phyloP scores from a whole-genome alignment of 1,140 invertebrate genomes.

The Anagrus nilaparvatae region DNA sequence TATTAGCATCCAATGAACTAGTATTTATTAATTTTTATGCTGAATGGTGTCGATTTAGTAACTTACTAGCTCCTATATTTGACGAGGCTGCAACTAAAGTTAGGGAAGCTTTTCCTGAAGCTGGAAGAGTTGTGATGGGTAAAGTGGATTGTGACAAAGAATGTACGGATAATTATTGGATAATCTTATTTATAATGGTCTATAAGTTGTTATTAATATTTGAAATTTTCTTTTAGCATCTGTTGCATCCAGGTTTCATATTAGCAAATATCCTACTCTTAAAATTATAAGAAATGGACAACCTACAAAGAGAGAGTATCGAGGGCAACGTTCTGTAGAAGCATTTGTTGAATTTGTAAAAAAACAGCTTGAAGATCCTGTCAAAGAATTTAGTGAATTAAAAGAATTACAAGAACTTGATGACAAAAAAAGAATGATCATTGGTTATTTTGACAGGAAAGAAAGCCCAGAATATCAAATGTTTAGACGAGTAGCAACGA shows the following conservation, averaged over 20 bases:
- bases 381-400: slow-evolving; percentile 65
- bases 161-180: slow-evolving; percentile 45
- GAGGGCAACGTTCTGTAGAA: slow-evolving; percentile 71
- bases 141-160: slow-evolving; percentile 96
- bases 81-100: slow-evolving; percentile 91
- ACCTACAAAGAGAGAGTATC: slow-evolving; percentile 88
- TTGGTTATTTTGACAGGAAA: slow-evolving; percentile 85
- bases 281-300: slow-evolving; percentile 94
- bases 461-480: slow-evolving; percentile 70
- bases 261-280: slow-evolving; percentile 96
- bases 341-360: slow-evolving; percentile 80
- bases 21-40: slow-evolving; percentile 99
- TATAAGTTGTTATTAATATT: not conserved
- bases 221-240: slow-evolving; percentile 43
- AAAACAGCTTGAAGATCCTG: slow-evolving; percentile 85
- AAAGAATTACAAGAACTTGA: slow-evolving; percentile 71
- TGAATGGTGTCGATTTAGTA: slow-evolving; percentile 94
- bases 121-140: slow-evolving; percentile 81
- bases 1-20: slow-evolving; percentile 86
- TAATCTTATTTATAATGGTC: not conserved
- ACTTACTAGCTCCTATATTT: slow-evolving; percentile 91
- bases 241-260: slow-evolving; percentile 84
- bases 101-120: slow-evolving; percentile 64
- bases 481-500: slow-evolving; percentile 72
- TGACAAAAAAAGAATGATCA: slow-evolving; percentile 82